phyloP scores from a whole-genome alignment of 2,888 invertebrate species.

The Anoplius nigerrimus region DNA sequence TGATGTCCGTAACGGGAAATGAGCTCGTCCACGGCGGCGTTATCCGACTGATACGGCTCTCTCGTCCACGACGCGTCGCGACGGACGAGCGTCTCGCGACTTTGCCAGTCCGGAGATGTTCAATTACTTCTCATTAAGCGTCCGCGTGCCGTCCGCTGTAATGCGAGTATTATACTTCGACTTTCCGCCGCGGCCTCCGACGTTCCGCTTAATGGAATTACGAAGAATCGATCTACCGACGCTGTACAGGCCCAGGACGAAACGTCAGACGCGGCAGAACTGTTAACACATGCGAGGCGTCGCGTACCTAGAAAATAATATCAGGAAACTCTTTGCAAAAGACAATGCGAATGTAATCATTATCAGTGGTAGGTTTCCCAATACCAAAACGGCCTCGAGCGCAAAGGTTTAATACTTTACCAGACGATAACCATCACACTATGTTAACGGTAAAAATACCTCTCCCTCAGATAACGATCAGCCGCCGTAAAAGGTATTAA shows the following conservation, averaged over 20 bases:
- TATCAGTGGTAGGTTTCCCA: too few species aligned
- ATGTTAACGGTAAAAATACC: too few species aligned
- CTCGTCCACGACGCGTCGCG: not conserved
- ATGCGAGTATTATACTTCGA: conserved; percentile 47
- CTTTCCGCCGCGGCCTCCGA: conserved; percentile 46
- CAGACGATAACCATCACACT: too few species aligned
- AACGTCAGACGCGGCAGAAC: conserved; percentile 28
- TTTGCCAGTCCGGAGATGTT: conserved; percentile 45
- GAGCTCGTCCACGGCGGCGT: not conserved
- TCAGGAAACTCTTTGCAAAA: too few species aligned
- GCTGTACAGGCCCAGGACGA: conserved; percentile 24
- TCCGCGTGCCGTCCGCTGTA: conserved; percentile 55
- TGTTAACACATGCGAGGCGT: too few species aligned
- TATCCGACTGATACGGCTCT: conserved; percentile 7
- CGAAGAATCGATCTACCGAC: conserved; percentile 55
- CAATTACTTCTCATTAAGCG: conserved; percentile 58
- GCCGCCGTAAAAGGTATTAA: too few species aligned
- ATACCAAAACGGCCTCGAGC: too few species aligned
- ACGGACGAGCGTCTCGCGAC: not conserved
- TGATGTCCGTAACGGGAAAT: not conserved
- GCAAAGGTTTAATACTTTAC: too few species aligned
- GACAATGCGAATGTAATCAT: too few species aligned
- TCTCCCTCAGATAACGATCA: too few species aligned
- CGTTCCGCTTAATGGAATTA: conserved; percentile 63
- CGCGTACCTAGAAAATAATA: too few species aligned